These are phyloP conservation scores for Lasioglossum figueresi DNA, from an alignment of 2,888 invertebrate genomes.

Conservation along the genomic window DNA sequence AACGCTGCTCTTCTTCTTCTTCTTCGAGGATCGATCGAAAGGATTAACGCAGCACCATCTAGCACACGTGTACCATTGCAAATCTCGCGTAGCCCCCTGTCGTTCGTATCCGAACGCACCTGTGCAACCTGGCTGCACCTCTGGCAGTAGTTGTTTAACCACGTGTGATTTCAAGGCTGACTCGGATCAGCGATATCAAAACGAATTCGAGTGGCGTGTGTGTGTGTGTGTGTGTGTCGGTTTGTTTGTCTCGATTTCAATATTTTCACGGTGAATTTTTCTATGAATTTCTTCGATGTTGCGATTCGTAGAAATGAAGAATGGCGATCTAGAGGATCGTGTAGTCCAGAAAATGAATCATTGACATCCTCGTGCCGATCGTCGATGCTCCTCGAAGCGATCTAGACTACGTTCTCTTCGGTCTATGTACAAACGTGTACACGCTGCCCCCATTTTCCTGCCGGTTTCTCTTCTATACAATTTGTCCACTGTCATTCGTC, in stretches of 20 bases:
- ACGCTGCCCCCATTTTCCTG: slow-evolving; percentile 18
- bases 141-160: slow-evolving; percentile 9
- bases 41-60: background rate
- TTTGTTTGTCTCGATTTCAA: background rate
- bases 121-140: slow-evolving; percentile 11
- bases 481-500: background rate
- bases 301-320: slow-evolving; percentile 1
- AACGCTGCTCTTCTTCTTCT: background rate
- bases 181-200: background rate
- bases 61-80: background rate
- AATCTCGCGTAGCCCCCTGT: background rate
- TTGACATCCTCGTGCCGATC: background rate
- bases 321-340: slow-evolving; percentile 2
- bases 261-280: background rate
- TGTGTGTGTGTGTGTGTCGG: background rate
- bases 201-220: background rate
- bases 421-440: slow-evolving; percentile 55
- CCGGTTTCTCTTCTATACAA: background rate
- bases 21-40: background rate
- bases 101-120: background rate
- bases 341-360: background rate
- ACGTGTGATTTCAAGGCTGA: background rate
- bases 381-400: background rate
- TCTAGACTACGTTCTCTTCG: slow-evolving; percentile 50
- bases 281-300: background rate